phyloP scores from a whole-genome alignment of 2,888 invertebrate species.

The Dasysyrphus tricinctus region DNA sequence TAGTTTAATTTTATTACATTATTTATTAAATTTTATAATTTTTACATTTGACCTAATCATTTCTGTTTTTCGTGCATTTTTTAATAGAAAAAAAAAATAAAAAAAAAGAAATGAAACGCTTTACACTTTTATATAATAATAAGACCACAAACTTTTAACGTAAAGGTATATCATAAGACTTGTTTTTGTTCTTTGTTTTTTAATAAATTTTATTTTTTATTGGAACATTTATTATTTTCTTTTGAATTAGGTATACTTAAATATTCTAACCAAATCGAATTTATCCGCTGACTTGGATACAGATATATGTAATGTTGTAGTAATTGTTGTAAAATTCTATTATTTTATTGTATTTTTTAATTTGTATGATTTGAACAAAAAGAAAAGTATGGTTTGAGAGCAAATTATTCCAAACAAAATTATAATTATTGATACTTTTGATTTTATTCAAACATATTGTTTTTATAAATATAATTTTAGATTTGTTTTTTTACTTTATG shows the following conservation, averaged over 20 bases:
- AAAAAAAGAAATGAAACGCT: slow-evolving; percentile 27
- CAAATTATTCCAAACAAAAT: slow-evolving; percentile 4
- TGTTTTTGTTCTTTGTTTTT: not conserved
- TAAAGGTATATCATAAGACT: slow-evolving; percentile 57
- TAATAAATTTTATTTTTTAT: slow-evolving; percentile 18
- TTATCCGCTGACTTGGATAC: slow-evolving; percentile 48
- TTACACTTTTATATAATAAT: slow-evolving; percentile 7
- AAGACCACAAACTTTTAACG: slow-evolving; percentile 53
- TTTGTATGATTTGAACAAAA: slow-evolving; percentile 56
- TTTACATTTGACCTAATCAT: slow-evolving; percentile 77
- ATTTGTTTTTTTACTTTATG: slow-evolving; percentile 55
- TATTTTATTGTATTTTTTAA: not conserved
- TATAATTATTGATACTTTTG: not conserved
- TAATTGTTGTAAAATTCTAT: slow-evolving; percentile 4
- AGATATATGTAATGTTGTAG: not conserved
- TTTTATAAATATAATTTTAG: slow-evolving; percentile 19
- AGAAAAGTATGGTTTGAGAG: slow-evolving; percentile 36
- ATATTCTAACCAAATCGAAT: slow-evolving; percentile 61
- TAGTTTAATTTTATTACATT: slow-evolving; percentile 55
- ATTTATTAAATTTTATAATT: slow-evolving; percentile 48
- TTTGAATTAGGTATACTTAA: slow-evolving; percentile 14
- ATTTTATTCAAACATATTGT: slow-evolving; percentile 4
- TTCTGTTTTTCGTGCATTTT: slow-evolving; percentile 53
- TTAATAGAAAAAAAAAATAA: slow-evolving; percentile 27
- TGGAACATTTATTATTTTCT: slow-evolving; percentile 55